Conservation (phyloP, 2,888 invertebrate species). For the Hololepta plana region DNA sequence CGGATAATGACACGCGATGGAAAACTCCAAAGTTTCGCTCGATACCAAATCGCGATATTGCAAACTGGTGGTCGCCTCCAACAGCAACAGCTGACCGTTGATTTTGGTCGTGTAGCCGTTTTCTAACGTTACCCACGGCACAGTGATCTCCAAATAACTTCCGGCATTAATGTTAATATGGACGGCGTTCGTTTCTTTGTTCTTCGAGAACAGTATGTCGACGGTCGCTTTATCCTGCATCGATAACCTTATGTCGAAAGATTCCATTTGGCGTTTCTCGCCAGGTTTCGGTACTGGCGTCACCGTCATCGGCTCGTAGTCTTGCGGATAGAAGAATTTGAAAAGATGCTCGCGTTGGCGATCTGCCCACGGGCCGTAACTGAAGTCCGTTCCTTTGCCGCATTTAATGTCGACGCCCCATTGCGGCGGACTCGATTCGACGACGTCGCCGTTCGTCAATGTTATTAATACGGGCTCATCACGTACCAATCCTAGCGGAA, state of each 20-base stretch:
- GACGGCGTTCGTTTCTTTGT: slow-evolving; percentile 88
- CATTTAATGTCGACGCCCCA: slow-evolving; percentile 94
- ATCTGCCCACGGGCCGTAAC: slow-evolving; percentile 99
- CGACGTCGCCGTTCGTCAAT: slow-evolving; percentile 82
- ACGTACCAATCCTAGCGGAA: slow-evolving; percentile 48
- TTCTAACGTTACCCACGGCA: slow-evolving; percentile 82
- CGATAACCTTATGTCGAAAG: slow-evolving; percentile 82
- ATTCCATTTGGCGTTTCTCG: slow-evolving; percentile 72
- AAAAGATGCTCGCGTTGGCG: slow-evolving; percentile 88
- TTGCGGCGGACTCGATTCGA: slow-evolving; percentile 83
- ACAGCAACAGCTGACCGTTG: slow-evolving; percentile 80
- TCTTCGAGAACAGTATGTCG: slow-evolving; percentile 91
- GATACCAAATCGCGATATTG: slow-evolving; percentile 79
- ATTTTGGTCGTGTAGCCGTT: slow-evolving; percentile 83
- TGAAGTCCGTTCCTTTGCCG: slow-evolving; percentile 86
- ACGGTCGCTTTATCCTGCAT: slow-evolving; percentile 86
- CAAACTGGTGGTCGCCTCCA: slow-evolving; percentile 91
- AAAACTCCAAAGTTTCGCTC: slow-evolving; percentile 89
- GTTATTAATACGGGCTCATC: slow-evolving; percentile 79
- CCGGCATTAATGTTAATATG: slow-evolving; percentile 92
- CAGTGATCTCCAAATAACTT: slow-evolving; percentile 88
- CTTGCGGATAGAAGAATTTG: slow-evolving; percentile 88
- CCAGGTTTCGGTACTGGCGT: slow-evolving; percentile 74
- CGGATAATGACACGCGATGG: slow-evolving; percentile 76
- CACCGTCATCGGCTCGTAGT: slow-evolving; percentile 61